phyloP scores from a whole-genome alignment of 2,888 invertebrate genomes.

The Phortica okadai region DNA sequence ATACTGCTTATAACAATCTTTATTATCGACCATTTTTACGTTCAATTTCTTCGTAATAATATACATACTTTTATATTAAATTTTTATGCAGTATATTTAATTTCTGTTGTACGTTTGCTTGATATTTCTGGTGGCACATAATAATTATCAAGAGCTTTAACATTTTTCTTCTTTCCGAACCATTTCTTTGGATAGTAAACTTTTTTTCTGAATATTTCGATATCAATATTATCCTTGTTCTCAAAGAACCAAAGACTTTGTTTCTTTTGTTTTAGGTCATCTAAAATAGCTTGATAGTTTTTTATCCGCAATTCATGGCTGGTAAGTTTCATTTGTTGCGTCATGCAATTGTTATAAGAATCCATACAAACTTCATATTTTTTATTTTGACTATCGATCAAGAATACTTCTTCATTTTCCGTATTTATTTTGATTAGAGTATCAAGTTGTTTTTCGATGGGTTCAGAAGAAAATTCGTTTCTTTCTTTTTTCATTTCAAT shows the following conservation, averaged over 20 bases:
- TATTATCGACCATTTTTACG: too few species aligned
- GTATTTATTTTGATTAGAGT: constrained; percentile 58
- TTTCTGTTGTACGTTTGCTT: constrained; percentile 17
- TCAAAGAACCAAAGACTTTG: constrained; percentile 88
- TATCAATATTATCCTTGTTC: constrained; percentile 85
- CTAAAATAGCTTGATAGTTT: constrained; percentile 79
- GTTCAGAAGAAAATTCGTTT: constrained; percentile 19
- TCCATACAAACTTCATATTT: constrained; percentile 65
- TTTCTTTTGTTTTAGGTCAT: constrained; percentile 79
- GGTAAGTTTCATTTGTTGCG: constrained; percentile 82
- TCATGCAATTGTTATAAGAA: constrained; percentile 66
- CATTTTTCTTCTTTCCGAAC: constrained; percentile 78
- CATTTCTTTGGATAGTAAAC: constrained; percentile 76
- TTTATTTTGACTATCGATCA: constrained; percentile 57
- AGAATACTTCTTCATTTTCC: constrained; percentile 73
- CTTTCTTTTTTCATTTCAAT: constrained; percentile 56
- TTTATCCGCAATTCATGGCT: constrained; percentile 78
- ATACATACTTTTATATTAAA: too few species aligned
- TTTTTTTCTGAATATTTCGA: constrained; percentile 82
- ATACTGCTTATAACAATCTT: too few species aligned
- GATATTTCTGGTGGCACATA: constrained; percentile 85
- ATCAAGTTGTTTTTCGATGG: constrained; percentile 71
- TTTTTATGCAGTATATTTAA: too few species aligned
- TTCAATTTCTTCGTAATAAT: too few species aligned
- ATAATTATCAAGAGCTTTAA: constrained; percentile 78